These are phyloP conservation scores for Zeuzera pyrina DNA, from an alignment of 2,888 invertebrate genomes.

Conservation along the genomic window DNA sequence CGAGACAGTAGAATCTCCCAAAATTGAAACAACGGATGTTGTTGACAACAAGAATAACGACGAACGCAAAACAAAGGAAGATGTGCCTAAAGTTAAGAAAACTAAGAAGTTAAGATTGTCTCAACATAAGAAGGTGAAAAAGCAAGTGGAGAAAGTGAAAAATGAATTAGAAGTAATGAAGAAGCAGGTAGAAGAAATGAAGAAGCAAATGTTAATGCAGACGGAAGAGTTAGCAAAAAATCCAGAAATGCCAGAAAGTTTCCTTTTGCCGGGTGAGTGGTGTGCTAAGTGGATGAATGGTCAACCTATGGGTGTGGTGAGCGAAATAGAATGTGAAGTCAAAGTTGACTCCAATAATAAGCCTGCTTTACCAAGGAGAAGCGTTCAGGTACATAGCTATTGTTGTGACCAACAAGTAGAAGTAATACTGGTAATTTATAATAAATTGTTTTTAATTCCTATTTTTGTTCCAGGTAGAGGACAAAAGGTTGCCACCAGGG, in stretches of 20 bases:
- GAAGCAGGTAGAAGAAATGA: constrained; percentile 51
- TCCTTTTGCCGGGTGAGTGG: constrained; percentile 71
- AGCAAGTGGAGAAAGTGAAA: constrained; percentile 49
- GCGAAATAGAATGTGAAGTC: constrained; percentile 49
- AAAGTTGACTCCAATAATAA: constrained; percentile 45
- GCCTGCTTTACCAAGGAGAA: constrained; percentile 49
- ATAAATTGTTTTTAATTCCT: neutral
- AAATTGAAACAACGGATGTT: constrained; percentile 8
- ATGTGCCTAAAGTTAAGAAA: constrained; percentile 39
- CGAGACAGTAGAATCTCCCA: constrained; percentile 12
- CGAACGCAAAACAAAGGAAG: constrained; percentile 26
- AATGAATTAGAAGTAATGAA: constrained; percentile 50
- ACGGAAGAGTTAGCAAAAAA: constrained; percentile 25
- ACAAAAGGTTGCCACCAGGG: constrained; percentile 80
- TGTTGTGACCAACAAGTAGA: no score
- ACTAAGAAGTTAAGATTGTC: constrained; percentile 35
- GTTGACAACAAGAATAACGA: constrained; percentile 10
- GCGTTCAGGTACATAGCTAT: constrained; percentile 50
- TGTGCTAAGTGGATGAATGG: constrained; percentile 81
- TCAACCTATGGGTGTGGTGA: constrained; percentile 75
- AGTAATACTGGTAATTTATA: neutral
- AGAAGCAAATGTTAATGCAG: constrained; percentile 41
- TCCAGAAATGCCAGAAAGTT: constrained; percentile 36
- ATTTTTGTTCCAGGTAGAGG: constrained; percentile 71
- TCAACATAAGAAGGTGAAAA: constrained; percentile 46